Base-by-base conservation (phyloP, 2,888 invertebrate species). In the Lasius platythorax region DNA sequence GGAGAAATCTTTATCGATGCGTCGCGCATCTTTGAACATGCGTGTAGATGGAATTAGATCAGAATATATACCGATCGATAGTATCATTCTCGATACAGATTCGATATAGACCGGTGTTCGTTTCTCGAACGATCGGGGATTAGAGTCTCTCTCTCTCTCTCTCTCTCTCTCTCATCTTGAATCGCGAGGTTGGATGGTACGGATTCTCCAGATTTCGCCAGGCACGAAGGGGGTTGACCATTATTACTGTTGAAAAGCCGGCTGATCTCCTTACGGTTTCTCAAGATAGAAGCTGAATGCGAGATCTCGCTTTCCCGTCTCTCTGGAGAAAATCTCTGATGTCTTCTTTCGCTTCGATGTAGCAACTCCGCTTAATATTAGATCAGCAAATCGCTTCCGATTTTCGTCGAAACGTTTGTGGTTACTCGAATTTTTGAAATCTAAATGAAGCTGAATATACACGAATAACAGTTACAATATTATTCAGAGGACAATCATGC, bases 221-320 rank as follows among this genome's bases (percentile, higher is more conserved):
- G 37, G n/a, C 33, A 56, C 50, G 28, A 23, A 56, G 46, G 56
- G 46, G 50, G 40, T 61, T 63, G 84, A 87, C 81, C 84, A 84
- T 87, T 87, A 87, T 84, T 67, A 73, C 81, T 73, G 72, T 66
- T 81, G 87, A 75, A 75, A 72, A 61, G 74, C 43, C 72, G 28
- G 61, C 66, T 61, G 83, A 87, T 83, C 79, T 23, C 33, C 70
- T 70, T 76, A 18, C 75, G 66, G 37, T 79, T 70, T 61, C 70
- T 66, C 66, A 74, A 83, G 61, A 37, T 75, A 68, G 64, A 79
- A 79, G 46, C 74, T 70, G 64, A 74, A 64, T 73, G n/a, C 3
- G 28, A 56, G 82, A 87, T 79, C 79, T 79, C 79, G 87, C 81
- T 84, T 81, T 53, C 79, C 43, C 83, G 79, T 84, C 75, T 74